These are phyloP conservation scores for Corynorhinus townsendii DNA, from an alignment of 2,113 vertebrate species.

Conservation along the genomic window DNA sequence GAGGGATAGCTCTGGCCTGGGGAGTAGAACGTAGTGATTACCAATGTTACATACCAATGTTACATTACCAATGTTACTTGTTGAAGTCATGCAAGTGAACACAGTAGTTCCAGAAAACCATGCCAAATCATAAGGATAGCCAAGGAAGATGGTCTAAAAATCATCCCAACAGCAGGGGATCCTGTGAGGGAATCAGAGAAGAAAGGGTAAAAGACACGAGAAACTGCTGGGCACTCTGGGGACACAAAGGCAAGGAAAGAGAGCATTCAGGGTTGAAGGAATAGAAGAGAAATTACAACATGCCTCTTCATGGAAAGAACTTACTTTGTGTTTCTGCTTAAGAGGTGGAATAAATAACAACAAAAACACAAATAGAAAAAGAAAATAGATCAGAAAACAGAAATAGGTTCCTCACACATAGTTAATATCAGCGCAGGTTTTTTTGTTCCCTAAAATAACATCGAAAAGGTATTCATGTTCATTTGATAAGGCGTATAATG, in stretches of 20 bases:
- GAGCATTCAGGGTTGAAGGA: background rate
- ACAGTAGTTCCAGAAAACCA: background rate
- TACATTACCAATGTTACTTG: background rate
- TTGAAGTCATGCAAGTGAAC: background rate
- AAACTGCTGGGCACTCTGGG: background rate
- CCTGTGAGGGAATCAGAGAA: background rate
- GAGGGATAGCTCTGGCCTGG: background rate
- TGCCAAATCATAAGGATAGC: background rate
- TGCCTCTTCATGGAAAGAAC: background rate
- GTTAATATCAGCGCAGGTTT: background rate
- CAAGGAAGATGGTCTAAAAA: background rate
- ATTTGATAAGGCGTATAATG: background rate
- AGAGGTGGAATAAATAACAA: background rate
- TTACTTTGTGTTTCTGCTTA: background rate
- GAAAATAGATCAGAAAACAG: background rate
- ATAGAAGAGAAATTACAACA: background rate
- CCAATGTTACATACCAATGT: too few species aligned
- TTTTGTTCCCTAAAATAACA: background rate
- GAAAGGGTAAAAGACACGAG: background rate
- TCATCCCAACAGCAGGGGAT: background rate
- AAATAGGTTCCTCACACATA: background rate
- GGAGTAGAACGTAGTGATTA: background rate
- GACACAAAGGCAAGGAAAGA: background rate
- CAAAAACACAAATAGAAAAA: background rate
- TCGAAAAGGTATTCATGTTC: background rate